Conservation (phyloP, 2,888 invertebrate genomes). For the Fragum whitleyi region DNA sequence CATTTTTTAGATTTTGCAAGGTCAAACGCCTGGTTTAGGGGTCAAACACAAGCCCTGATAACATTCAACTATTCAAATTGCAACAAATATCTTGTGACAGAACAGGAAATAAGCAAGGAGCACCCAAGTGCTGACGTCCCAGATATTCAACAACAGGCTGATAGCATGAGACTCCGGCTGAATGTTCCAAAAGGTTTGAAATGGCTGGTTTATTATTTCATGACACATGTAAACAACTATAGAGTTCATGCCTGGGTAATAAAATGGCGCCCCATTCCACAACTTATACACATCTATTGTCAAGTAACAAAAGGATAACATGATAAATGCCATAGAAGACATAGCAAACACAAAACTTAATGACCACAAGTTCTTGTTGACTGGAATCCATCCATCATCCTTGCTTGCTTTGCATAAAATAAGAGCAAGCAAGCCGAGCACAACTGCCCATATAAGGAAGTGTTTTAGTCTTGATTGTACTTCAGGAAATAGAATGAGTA, state of each 20-base stretch:
- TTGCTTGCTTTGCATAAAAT: constrained; percentile 85
- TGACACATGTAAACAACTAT: constrained; percentile 95
- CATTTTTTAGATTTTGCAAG: too few relatives aligned
- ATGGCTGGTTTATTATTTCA: constrained; percentile 86
- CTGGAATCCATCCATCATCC: constrained; percentile 93
- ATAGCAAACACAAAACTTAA: constrained; percentile 95
- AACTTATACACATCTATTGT: constrained; percentile 90
- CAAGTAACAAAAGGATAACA: constrained; percentile 91
- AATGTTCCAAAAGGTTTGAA: constrained; percentile 56
- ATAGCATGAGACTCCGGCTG: constrained; percentile 88
- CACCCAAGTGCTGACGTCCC: constrained; percentile 91
- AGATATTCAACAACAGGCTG: constrained; percentile 90
- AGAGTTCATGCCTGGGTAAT: constrained; percentile 95
- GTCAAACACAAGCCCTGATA: too few relatives aligned
- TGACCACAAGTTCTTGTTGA: constrained; percentile 98
- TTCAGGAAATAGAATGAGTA: constrained; percentile 87
- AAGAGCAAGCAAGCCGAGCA: constrained; percentile 75
- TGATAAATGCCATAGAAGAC: constrained; percentile 90
- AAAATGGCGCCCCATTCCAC: constrained; percentile 95
- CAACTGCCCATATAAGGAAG: constrained; percentile 91
- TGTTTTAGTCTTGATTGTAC: constrained; percentile 88
- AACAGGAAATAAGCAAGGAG: constrained; percentile 92
- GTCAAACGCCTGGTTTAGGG: too few relatives aligned
- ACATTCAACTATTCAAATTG: too few relatives aligned
- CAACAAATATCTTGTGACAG: constrained; percentile 89